Conservation (phyloP, 2,888 invertebrate genomes). For the Apodemia duryi region DNA sequence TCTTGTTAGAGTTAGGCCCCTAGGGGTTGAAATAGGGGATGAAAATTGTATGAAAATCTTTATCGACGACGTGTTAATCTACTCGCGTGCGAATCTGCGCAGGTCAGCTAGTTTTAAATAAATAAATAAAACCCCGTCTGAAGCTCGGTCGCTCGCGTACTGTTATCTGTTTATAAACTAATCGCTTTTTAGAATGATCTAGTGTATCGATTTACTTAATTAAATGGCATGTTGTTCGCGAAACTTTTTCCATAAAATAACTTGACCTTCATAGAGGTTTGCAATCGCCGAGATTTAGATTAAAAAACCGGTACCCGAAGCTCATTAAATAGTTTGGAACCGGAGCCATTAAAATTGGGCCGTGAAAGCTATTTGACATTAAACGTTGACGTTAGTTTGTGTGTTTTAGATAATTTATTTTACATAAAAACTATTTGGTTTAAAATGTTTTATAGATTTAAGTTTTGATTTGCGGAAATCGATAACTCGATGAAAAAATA, state of each 20-base stretch:
- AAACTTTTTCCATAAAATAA: slow-evolving; percentile 13
- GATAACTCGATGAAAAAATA: no score
- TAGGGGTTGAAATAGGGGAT: no score
- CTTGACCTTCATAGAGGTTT: slow-evolving; percentile 6
- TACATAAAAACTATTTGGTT: slow-evolving; percentile 4
- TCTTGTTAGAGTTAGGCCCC: no score
- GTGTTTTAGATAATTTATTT: slow-evolving; percentile 10
- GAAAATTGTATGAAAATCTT: no score
- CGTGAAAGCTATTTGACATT: slow-evolving; percentile 14
- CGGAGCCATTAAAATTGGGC: slow-evolving; percentile 19
- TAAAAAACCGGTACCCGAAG: slow-evolving; percentile 6
- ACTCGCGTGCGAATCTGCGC: no score
- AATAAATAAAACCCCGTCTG: no score
- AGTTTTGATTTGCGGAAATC: no score
- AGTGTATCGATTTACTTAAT: not conserved
- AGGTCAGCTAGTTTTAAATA: no score
- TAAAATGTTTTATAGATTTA: not conserved
- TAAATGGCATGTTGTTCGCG: not conserved
- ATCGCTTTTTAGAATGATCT: no score
- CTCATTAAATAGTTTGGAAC: slow-evolving; percentile 14
- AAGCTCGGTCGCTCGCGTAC: no score
- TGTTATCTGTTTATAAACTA: no score
- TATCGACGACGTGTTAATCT: no score
- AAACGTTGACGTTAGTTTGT: slow-evolving; percentile 10
- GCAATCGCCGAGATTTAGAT: slow-evolving; percentile 11